Percentiles rank a stretch among this genome's conserved stretches.
phyloP scores from a whole-genome alignment of 2,888 invertebrate species.

The Drosophila kanekoi region DNA sequence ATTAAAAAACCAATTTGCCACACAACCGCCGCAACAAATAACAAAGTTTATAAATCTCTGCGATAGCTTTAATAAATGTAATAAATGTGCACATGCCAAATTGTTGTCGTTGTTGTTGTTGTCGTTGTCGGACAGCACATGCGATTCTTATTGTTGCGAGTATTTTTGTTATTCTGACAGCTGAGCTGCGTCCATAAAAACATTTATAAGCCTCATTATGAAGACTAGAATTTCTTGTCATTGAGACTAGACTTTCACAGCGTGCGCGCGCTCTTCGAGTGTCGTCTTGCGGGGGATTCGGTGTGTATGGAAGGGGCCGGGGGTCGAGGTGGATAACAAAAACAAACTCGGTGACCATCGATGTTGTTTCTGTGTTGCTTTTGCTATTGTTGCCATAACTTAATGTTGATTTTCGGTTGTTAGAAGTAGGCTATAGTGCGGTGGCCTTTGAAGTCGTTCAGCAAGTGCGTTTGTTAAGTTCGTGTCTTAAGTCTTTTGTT shows the following conservation, averaged over 20 bases:
- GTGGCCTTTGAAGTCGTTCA: constrained; percentile 51
- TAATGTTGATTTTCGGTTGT: constrained; percentile 73
- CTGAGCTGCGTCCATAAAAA: constrained; percentile 72
- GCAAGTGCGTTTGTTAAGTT: constrained; percentile 72
- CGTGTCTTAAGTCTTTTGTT: constrained; percentile 69
- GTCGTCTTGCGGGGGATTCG: constrained; percentile 22
- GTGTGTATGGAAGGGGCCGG: neutral
- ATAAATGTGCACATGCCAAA: constrained; percentile 79
- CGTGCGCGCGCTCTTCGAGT: constrained; percentile 57
- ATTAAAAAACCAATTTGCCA: constrained; percentile 74
- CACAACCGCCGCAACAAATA: constrained; percentile 28
- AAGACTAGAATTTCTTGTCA: constrained; percentile 79
- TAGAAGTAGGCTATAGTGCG: constrained; percentile 71
- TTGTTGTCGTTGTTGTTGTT: constrained; percentile 43
- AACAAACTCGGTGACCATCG: constrained; percentile 42
- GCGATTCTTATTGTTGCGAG: constrained; percentile 37
- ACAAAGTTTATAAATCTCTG: constrained; percentile 52
- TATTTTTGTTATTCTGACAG: constrained; percentile 54
- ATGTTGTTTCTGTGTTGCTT: constrained; percentile 45
- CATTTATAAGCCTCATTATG: constrained; percentile 80
- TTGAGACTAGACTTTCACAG: constrained; percentile 73
- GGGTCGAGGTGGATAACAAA: constrained; percentile 15
- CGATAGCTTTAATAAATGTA: constrained; percentile 73
- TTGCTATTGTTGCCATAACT: constrained; percentile 69
- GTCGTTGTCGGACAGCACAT: constrained; percentile 14